phyloP scores from a whole-genome alignment of 1,140 invertebrate species.

The Dryas iulia region DNA sequence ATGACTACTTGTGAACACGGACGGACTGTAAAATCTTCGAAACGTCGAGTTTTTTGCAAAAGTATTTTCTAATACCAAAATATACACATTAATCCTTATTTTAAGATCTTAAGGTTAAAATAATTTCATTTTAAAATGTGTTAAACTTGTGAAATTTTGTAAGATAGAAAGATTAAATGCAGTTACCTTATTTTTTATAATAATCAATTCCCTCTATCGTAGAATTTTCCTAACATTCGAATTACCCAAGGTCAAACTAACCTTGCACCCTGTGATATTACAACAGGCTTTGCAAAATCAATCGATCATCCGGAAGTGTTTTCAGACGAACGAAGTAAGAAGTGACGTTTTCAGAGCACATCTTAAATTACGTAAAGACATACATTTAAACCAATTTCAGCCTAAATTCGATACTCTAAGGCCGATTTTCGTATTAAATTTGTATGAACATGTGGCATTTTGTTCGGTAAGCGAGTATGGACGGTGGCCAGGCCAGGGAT shows the following conservation, averaged over 20 bases:
- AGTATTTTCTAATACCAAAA: too few species aligned
- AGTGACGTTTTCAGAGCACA: slow-evolving; percentile 74
- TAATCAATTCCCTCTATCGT: too few species aligned
- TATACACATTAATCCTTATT: too few species aligned
- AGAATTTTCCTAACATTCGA: not conserved
- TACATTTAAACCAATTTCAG: slow-evolving; percentile 38
- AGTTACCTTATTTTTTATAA: too few species aligned
- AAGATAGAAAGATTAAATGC: too few species aligned
- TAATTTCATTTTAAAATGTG: too few species aligned
- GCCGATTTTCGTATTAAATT: slow-evolving; percentile 47
- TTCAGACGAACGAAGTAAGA: not conserved
- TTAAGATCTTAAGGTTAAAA: too few species aligned
- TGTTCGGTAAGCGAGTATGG: slow-evolving; percentile 47
- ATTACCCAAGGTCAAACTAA: slow-evolving; percentile 41
- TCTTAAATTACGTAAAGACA: slow-evolving; percentile 68
- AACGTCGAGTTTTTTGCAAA: too few species aligned
- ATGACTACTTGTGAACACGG: too few species aligned
- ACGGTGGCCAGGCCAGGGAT: slow-evolving; percentile 73
- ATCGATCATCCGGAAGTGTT: slow-evolving; percentile 68
- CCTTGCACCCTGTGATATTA: slow-evolving; percentile 50
- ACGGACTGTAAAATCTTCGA: too few species aligned
- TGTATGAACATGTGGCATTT: slow-evolving; percentile 47
- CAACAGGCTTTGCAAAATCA: slow-evolving; percentile 43
- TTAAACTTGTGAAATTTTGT: too few species aligned
- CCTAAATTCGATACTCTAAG: slow-evolving; percentile 48